Percentiles rank a stretch among this genome's conserved stretches.
Conservation (phyloP, 2,113 vertebrate species). For the Microcebus tavaratra region DNA sequence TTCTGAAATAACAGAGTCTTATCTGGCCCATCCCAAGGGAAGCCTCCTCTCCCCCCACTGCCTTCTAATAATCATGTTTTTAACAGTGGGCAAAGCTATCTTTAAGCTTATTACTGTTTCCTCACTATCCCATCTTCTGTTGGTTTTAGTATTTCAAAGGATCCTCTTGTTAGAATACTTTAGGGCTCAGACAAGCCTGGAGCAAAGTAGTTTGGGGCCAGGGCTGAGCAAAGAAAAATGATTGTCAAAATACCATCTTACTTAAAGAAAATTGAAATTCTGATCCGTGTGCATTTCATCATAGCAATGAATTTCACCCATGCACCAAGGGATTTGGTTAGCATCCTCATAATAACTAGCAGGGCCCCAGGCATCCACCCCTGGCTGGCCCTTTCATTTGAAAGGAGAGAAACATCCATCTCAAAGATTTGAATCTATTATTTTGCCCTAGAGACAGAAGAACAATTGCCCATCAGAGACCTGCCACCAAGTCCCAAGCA, state of each 20-base stretch:
- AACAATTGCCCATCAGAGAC: constrained; percentile 24
- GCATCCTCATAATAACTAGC: neutral
- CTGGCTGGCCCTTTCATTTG: constrained; percentile 5
- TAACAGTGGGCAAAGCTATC: constrained; percentile 50
- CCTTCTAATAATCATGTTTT: neutral
- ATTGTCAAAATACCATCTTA: constrained; percentile 36
- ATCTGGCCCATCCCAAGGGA: neutral
- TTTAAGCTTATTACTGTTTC: constrained; percentile 62
- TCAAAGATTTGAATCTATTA: constrained; percentile 48
- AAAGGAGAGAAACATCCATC: neutral
- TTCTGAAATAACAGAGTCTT: neutral
- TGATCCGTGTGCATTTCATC: neutral
- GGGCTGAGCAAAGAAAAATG: constrained; percentile 44
- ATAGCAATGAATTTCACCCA: neutral
- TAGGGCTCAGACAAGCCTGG: constrained; percentile 55
- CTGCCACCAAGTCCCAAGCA: neutral
- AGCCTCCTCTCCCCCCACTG: neutral
- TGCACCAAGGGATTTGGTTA: neutral
- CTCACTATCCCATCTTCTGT: constrained; percentile 60
- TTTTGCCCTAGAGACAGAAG: constrained; percentile 52
- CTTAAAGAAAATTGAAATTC: constrained; percentile 12
- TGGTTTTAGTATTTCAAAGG: constrained; percentile 70
- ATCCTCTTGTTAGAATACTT: constrained; percentile 54
- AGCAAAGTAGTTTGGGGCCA: constrained; percentile 63
- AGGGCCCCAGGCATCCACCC: neutral